Conservation (phyloP, 2,888 invertebrate genomes). For the Metellina segmentata region DNA sequence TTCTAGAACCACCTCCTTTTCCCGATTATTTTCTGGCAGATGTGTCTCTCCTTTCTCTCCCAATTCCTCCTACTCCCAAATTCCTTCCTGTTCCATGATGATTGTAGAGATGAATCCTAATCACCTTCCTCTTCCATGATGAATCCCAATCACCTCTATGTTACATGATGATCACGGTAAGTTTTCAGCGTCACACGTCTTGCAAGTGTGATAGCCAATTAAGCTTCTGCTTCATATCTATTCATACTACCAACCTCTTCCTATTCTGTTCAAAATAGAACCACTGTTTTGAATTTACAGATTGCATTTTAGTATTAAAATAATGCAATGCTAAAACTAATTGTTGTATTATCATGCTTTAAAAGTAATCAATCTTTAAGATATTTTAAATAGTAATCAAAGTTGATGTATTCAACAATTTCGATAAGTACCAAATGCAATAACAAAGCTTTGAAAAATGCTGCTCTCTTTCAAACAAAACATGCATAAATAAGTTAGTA, state of each 20-base stretch:
- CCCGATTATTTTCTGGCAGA: constrained; percentile 56
- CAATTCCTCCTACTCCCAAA: constrained; percentile 62
- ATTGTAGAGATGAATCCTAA: constrained; percentile 4
- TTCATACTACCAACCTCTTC: background rate
- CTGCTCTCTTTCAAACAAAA: background rate
- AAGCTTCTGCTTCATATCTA: constrained; percentile 25
- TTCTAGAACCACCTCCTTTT: constrained; percentile 59
- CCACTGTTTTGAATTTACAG: background rate
- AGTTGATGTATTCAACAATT: background rate
- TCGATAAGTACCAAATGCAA: background rate
- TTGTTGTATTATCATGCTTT: too few relatives aligned
- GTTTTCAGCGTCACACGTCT: constrained; percentile 9
- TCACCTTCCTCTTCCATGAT: constrained; percentile 24
- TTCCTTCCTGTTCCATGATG: constrained; percentile 30
- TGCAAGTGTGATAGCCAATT: background rate
- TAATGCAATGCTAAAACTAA: too few relatives aligned
- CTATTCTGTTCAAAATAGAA: background rate
- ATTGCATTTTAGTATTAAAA: too few relatives aligned
- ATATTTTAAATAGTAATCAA: background rate
- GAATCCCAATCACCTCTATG: constrained; percentile 2
- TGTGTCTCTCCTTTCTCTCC: constrained; percentile 70
- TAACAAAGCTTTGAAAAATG: background rate
- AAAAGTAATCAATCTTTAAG: background rate
- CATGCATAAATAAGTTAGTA: background rate
- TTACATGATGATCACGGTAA: constrained; percentile 41